Percentiles rank a stretch among this genome's conserved stretches.
Evolutionary conservation across 2,113 vertebrate genomes (phyloP).

Genomic region (Ahaetulla prasina): DNA sequence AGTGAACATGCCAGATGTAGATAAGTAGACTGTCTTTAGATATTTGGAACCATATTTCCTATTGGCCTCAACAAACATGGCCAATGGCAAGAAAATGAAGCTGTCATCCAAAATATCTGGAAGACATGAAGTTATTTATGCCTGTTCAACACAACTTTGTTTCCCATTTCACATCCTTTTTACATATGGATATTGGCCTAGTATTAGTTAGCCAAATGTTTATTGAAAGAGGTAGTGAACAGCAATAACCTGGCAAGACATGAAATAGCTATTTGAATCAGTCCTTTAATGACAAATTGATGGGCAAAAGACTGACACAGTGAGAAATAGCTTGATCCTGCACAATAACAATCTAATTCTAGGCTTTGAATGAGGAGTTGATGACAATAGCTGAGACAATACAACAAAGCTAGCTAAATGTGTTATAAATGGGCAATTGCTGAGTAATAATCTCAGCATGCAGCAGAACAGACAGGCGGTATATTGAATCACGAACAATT

Average conservation of each 20-base stretch:
- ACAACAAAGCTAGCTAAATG: background rate
- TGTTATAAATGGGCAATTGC: conserved; percentile 1
- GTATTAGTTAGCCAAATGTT: background rate
- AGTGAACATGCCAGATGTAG: background rate
- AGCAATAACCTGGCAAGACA: background rate
- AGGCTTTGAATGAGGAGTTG: background rate
- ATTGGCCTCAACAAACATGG: background rate
- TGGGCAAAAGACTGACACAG: background rate
- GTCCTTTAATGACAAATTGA: background rate
- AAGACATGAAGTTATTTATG: background rate
- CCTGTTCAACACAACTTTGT: background rate
- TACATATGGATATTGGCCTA: background rate
- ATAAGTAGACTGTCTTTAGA: background rate
- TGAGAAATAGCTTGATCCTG: background rate
- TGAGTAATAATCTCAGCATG: background rate
- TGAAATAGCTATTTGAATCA: background rate
- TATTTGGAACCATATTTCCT: background rate
- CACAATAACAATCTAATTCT: background rate
- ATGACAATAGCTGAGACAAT: conserved; percentile 5
- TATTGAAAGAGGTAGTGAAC: background rate
- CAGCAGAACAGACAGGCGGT: background rate
- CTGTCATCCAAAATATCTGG: background rate
- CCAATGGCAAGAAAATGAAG: background rate
- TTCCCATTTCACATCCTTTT: background rate
- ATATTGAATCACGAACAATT: background rate